A percentile compares a stretch with the other conserved stretches of the same genome.
Evolutionary conservation across 2,797 vertebrate genomes (phyloP).

Genomic region (Schizopygopsis pylzovi): DNA sequence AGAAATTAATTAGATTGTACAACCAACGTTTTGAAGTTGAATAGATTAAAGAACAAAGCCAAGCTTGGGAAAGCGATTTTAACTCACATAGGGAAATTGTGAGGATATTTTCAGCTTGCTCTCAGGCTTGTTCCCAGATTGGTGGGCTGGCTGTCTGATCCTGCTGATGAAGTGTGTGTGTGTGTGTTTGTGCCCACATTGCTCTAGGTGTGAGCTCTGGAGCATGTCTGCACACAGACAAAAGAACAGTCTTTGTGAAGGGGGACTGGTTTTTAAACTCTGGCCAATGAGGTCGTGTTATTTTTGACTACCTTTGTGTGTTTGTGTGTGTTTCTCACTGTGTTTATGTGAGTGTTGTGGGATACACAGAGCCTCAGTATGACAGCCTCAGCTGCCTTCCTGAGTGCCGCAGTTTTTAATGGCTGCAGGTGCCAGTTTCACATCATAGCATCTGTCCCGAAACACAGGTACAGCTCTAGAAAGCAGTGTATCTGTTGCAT

Average conservation of each 20-base stretch:
- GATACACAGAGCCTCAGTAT: neutral
- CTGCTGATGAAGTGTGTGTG: conserved; percentile 27
- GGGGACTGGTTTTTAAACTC: conserved; percentile 15
- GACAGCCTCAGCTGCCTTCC: conserved; percentile 26
- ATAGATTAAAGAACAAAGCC: conserved; percentile 45
- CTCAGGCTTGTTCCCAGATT: conserved; percentile 29
- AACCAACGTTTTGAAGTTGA: conserved; percentile 21
- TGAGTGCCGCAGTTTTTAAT: conserved; percentile 68
- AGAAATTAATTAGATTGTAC: conserved; percentile 20
- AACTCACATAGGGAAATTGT: conserved; percentile 12
- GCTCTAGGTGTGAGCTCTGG: conserved; percentile 10
- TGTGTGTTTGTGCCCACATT: conserved; percentile 13
- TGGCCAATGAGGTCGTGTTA: neutral
- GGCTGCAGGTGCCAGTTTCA: conserved; percentile 59
- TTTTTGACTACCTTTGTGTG: neutral
- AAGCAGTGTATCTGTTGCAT: conserved; percentile 64
- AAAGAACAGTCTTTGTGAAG: conserved; percentile 52
- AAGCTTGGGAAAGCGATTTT: conserved; percentile 17
- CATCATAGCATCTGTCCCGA: conserved; percentile 56
- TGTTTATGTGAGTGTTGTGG: neutral
- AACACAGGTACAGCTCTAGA: conserved; percentile 56
- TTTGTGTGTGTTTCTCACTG: conserved; percentile 10
- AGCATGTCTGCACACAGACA: neutral
- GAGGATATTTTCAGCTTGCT: conserved; percentile 32
- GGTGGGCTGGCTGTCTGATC: conserved; percentile 29